phyloP scores from a whole-genome alignment of 35 echinoderm and acorn worm genomes.

The Apostichopus californicus region DNA sequence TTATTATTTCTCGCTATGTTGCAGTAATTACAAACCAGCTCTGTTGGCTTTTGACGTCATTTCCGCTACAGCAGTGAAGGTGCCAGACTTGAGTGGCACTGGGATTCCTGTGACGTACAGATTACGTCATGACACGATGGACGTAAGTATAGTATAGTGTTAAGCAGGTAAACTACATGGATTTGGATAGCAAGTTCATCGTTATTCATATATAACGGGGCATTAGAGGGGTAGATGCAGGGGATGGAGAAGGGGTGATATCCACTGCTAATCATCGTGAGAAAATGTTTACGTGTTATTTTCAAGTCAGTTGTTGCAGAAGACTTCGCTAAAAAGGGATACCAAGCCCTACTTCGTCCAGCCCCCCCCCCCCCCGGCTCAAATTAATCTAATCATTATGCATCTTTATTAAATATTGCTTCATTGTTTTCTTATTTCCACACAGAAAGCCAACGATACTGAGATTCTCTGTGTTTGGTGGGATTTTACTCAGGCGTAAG shows the following conservation, averaged over 20 bases:
- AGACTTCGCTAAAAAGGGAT: no score
- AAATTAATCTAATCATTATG: no score
- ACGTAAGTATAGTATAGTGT: background rate
- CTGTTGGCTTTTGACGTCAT: conserved; percentile 19
- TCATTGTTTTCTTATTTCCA: no score
- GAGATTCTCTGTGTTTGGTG: conserved; percentile 45
- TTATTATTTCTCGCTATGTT: background rate
- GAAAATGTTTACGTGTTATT: no score
- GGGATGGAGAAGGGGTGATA: background rate
- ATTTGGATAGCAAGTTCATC: no score
- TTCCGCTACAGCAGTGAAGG: conserved; percentile 26
- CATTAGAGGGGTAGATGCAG: no score
- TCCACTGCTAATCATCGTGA: background rate
- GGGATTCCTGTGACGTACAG: conserved; percentile 18
- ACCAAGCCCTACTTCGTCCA: no score
- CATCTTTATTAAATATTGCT: no score
- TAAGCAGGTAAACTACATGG: background rate
- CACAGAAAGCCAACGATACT: conserved; percentile 18
- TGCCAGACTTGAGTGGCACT: conserved; percentile 24
- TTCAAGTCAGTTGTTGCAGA: no score
- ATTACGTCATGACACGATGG: conserved; percentile 6
- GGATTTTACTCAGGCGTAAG: conserved; percentile 48
- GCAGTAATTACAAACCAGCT: conserved; percentile 26
- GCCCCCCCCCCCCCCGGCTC: no score
- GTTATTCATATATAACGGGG: no score